Percentiles rank a stretch among this genome's conserved stretches.
These are phyloP conservation scores for Nemotelus pantherinus DNA, from an alignment of 2,888 invertebrate species.

Conservation along the genomic window DNA sequence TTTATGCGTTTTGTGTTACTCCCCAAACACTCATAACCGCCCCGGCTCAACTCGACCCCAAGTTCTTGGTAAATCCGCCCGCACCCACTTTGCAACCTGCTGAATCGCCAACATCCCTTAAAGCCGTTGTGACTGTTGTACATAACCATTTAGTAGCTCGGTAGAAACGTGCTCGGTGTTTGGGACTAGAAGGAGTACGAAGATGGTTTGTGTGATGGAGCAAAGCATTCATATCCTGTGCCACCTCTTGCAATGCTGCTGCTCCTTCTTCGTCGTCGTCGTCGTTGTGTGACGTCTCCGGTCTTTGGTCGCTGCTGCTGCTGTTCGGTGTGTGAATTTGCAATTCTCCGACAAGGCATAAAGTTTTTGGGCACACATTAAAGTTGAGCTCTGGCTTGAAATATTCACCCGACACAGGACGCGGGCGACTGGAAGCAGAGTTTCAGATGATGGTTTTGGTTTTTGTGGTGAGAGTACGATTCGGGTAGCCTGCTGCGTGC, in stretches of 20 bases:
- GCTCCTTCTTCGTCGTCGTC: background rate
- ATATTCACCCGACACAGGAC: slow-evolving; percentile 19
- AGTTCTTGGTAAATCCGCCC: slow-evolving; percentile 1
- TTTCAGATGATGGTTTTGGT: slow-evolving; percentile 8
- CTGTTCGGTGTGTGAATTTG: slow-evolving; percentile 36
- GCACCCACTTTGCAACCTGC: slow-evolving; percentile 22
- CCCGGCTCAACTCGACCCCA: slow-evolving; percentile 10
- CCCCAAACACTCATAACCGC: slow-evolving; percentile 41
- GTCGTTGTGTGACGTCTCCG: background rate
- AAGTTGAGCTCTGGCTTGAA: slow-evolving; percentile 46
- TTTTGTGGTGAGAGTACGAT: slow-evolving; percentile 27
- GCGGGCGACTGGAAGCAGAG: background rate
- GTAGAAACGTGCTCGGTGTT: slow-evolving; percentile 20
- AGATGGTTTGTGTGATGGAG: background rate
- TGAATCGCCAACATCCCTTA: slow-evolving; percentile 37
- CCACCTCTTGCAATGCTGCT: background rate
- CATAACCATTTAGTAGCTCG: slow-evolving; percentile 42
- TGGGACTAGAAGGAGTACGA: background rate
- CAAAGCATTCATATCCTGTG: background rate
- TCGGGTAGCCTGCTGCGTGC: slow-evolving; percentile 20
- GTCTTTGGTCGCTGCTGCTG: background rate
- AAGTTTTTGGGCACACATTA: slow-evolving; percentile 50
- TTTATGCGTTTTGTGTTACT: slow-evolving; percentile 50
- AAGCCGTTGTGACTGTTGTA: slow-evolving; percentile 31
- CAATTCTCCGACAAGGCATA: slow-evolving; percentile 45